Base-by-base conservation (phyloP, 2,113 vertebrate genomes). In the Bubalus kerabau region DNA sequence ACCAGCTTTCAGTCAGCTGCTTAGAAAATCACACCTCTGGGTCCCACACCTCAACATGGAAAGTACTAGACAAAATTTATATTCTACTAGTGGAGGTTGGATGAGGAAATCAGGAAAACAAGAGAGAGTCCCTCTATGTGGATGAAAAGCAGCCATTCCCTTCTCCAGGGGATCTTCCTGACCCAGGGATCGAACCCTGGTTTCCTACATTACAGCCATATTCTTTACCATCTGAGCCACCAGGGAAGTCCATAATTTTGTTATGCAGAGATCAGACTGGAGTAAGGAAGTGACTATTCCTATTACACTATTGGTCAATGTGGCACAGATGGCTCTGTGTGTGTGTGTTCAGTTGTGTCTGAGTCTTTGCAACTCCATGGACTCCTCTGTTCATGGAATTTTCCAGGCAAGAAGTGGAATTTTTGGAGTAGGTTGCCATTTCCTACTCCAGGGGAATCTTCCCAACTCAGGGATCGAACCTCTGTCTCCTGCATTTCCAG, bases 11-110 rank as follows among this genome's bases (percentile, higher is more conserved):
- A 83, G 62, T 48, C 43, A 83, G 78, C 54, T 97, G 43, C 62
- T 96, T 60, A 64, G 62, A 78, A 84, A 91, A 88, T 64, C 13
- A 21, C 15, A 71, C 24, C 46, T 86, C 48, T 84, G 67, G 64
- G 26, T 97, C 46, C 90, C 52, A 67, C 5, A 94, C 43, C 64
- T 93, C 60, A 89, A 40, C 89, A 86, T 89, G 32, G 30, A 91
- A 90, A 95, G 32, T 78, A 76, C 23, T 26, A 43, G 67, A 93
- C 43, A 81, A 67, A 96, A 80, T 95, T 80, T 93, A 64, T 92
- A 57, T 84, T 95, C 88, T 54, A 96, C 83, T 89, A 59, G 40
- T 82, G 21, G 48, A 90, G n/a, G 21, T 60, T 7, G 6, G 14
- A 90, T 60, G 40, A 96, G 17, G 12, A 9, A 81, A 59, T 59